Conservation (phyloP, 92 coral and sea anemone genomes). For the Actinernus sp. region DNA sequence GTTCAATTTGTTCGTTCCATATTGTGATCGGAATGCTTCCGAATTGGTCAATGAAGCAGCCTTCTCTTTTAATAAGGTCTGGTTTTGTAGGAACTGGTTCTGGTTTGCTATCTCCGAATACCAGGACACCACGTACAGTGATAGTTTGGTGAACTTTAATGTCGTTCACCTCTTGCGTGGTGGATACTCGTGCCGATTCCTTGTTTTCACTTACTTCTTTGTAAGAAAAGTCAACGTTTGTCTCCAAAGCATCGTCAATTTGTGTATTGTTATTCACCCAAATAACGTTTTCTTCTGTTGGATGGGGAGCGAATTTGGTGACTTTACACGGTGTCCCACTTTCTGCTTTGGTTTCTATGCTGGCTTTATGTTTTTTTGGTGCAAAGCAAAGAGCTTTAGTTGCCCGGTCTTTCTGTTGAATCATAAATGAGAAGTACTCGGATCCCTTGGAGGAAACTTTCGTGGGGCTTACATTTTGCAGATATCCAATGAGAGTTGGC, state of each 20-base stretch:
- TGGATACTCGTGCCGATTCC: constrained; percentile 26
- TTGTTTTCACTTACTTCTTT: constrained; percentile 1
- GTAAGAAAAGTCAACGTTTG: constrained; percentile 25
- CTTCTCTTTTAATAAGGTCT: constrained; percentile 55
- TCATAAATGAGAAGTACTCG: constrained; percentile 46
- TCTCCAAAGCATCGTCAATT: constrained; percentile 40
- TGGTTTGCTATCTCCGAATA: constrained; percentile 51
- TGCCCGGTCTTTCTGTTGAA: constrained; percentile 55
- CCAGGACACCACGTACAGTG: constrained; percentile 44
- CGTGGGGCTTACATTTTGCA: constrained; percentile 54
- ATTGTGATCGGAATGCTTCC: constrained; percentile 59
- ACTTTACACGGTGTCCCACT: constrained; percentile 53
- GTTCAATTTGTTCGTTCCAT: constrained; percentile 61
- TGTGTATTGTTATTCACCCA: constrained; percentile 54
- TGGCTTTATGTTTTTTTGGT: constrained; percentile 53
- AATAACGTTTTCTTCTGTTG: constrained; percentile 52
- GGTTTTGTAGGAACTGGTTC: constrained; percentile 52
- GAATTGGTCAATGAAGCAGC: constrained; percentile 55
- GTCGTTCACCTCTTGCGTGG: constrained; percentile 39
- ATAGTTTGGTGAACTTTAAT: constrained; percentile 53
- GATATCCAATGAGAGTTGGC: constrained; percentile 53
- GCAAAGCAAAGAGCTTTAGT: constrained; percentile 60
- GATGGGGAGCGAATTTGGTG: constrained; percentile 31
- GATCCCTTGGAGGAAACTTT: constrained; percentile 45
- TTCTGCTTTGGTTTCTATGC: constrained; percentile 58